phyloP scores from a whole-genome alignment of 2,888 invertebrate genomes.

The Drosophila kambysellisi region DNA sequence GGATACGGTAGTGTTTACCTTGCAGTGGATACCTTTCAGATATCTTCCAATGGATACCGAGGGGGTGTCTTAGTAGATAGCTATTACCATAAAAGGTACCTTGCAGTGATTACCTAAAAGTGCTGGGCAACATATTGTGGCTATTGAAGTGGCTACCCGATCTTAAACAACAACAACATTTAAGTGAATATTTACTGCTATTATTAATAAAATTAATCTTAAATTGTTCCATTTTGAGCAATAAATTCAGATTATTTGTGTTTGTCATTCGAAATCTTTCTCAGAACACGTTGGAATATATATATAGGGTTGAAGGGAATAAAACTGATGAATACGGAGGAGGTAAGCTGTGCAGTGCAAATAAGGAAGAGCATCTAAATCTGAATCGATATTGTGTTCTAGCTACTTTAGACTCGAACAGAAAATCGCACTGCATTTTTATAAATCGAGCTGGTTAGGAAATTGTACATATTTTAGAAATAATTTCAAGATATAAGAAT shows the following conservation, averaged over 20 bases:
- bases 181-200: not conserved
- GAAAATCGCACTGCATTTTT: not conserved
- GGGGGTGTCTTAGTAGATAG: not conserved
- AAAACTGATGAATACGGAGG: too few relatives aligned
- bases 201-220: not conserved
- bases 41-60: too few relatives aligned
- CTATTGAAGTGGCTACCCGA: not conserved
- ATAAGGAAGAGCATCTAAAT: not conserved
- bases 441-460: rapidly evolving
- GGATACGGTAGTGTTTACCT: not conserved
- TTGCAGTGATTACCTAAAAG: not conserved
- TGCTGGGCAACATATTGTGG: not conserved
- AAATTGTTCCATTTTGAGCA: too few relatives aligned
- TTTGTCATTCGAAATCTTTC: too few relatives aligned
- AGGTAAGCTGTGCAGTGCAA: too few relatives aligned
- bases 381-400: not conserved
- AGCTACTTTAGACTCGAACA: not conserved
- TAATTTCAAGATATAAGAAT: not conserved
- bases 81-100: not conserved
- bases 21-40: not conserved
- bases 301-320: too few relatives aligned
- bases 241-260: too few relatives aligned
- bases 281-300: too few relatives aligned
- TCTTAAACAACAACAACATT: not conserved
- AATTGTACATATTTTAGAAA: not conserved